Evolutionary conservation across 2,113 vertebrate species (phyloP), one percentile per base, ranked within the genome.

Genomic region (Planiliza haematocheilus): DNA sequence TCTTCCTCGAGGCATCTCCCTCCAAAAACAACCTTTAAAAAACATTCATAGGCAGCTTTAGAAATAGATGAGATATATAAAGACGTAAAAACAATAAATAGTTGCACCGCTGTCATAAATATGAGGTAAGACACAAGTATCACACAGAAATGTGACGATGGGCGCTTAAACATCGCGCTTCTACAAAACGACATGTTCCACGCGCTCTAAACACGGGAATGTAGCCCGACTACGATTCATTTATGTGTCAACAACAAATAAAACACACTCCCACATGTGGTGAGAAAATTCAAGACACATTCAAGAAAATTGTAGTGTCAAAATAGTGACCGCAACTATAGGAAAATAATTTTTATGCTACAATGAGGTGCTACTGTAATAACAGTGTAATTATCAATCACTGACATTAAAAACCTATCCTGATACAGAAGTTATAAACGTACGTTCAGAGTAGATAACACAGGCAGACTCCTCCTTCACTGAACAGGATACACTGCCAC

Each of bases 51-150:
- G 38, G 65, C 24, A 51, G 30, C 30, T 60, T 64, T 68, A 81
- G 24, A 74, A 75, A 79, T 30, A 20, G 21, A 69, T 12, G 2
- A 51, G 10, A 59, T 8, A 12, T 75, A 67, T 20, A 80, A 77
- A 84, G 46, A 38, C 46, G 81, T 82, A 77, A 49, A 85, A 83
- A 78, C 14, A 82, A 85, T 83, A 88, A 87, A 89, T 75, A 83
- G n/a, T 50, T 24, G 18, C 61, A 78, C 69, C 60, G 61, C 71
- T 49, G 30, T 80, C 50, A 81, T 74, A 79, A 83, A 81, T 82
- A 87, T 70, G 68, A 86, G 70, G 78, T 88, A 86, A 87, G 73
- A 83, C 85, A 84, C 21, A n/a, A n/a, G 74, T 60, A 52, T 75
- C 39, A 45, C 70, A 84, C 53, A 72, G 48, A 72, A 60, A 64